Percentiles rank a stretch among this genome's conserved stretches.
phyloP scores from a whole-genome alignment of 2,113 vertebrate genomes.

The Emydocephalus ijimae region DNA sequence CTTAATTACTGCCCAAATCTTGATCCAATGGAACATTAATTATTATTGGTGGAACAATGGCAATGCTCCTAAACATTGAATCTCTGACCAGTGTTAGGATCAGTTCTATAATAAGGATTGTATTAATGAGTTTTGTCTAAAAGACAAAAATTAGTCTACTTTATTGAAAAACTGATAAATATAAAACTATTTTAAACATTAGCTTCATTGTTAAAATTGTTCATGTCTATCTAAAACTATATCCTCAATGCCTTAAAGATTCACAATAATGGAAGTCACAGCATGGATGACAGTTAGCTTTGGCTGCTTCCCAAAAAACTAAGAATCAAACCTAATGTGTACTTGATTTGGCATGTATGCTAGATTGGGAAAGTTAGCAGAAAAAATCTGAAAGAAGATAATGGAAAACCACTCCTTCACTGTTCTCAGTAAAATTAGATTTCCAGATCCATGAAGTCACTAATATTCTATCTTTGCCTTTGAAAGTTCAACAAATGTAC shows the following conservation, averaged over 20 bases:
- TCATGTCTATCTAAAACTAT: neutral
- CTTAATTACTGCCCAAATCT: neutral
- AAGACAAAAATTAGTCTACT: neutral
- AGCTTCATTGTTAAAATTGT: neutral
- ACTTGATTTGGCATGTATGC: neutral
- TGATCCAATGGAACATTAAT: neutral
- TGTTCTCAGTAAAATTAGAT: neutral
- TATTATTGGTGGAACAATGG: neutral
- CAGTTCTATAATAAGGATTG: neutral
- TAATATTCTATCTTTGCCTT: neutral
- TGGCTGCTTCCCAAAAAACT: neutral
- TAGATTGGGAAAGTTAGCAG: neutral
- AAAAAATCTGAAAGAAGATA: neutral
- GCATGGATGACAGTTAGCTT: neutral
- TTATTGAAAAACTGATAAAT: neutral
- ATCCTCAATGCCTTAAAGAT: neutral
- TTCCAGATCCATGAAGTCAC: neutral
- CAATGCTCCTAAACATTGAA: neutral
- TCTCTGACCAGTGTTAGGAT: neutral
- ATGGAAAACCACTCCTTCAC: neutral
- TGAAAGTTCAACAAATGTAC: neutral
- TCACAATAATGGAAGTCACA: neutral
- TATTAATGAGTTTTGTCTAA: neutral
- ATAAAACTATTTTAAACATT: neutral
- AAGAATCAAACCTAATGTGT: neutral